Base-by-base conservation (phyloP, 2,797 vertebrate genomes). In the Enteromius thamalakanensis region DNA sequence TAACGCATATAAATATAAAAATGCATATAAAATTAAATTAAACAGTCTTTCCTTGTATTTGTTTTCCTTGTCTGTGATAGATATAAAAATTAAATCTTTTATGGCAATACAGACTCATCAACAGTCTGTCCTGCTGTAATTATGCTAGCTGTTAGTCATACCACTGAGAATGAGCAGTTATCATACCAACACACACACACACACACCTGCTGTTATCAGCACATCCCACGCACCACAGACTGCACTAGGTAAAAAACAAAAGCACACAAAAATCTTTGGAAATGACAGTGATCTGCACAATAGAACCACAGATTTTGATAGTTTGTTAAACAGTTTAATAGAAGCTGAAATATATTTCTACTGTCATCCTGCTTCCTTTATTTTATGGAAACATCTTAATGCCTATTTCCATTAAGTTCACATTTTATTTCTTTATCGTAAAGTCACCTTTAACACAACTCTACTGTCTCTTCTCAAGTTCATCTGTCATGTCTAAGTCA, bases 151-250 rank as follows among this genome's bases (percentile, higher is more conserved):
- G 82, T 80, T 84, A 86, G 76, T 88, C 79, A 89, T 55, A 34
- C 51, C 55, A 76, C 64, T 75, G 85, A 88, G 69, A 87, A 69
- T 69, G 64, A 76, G 45, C 67, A 83, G 32, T 58, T 29, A 77
- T 86, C 86, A 90, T 82, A 86, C 68, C 75, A 0, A 75, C 49
- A 74, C 70, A 32, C 45, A 32, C 67, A 85, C 67, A 87, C 80
- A 88, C 68, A 86, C 74, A 86, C 74, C 81, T 83, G 76, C 80
- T 85, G 65, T 87, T 86, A 89, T 82, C 81, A 84, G 89, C 82
- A 87, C 86, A 84, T 77, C 79, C 82, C 70, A 87, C 84, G 29
- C 76, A 86, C 49, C 80, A 23, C 79, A 87, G 51, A 17, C 69
- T 67, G 62, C 55, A 64, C 37, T 69, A 77, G 53, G 79, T 82